Base-by-base conservation (phyloP, 2,797 vertebrate genomes). In the Artibeus lituratus region DNA sequence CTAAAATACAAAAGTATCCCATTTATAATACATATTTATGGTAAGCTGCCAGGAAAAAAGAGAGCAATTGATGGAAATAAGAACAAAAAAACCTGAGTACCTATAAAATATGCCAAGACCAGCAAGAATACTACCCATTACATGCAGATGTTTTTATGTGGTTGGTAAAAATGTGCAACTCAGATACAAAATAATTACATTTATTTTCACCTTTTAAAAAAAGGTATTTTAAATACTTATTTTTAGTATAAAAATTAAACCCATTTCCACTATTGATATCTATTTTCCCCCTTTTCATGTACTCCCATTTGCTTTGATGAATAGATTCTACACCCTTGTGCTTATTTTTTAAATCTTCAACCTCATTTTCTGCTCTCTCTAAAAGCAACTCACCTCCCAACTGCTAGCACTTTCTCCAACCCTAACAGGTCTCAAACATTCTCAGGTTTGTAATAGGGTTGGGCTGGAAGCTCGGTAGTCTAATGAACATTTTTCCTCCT, bases 1-100 rank as follows among this genome's bases (percentile, higher is more conserved):
- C 78, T 87, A 95, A 89, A 97, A 92, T 90, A 72, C 51, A 93
- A 24, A 94, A 65, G 69, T 87, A 42, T 70, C 16, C 29, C 12
- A 85, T 73, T 96, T 91, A 55, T 37, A 57, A 94, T 35, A 42
- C 5, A 82, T 39, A n/a, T 62, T 67, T 65, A n/a, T 35, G 16
- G 29, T 39, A 87, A 90, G 39, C 21, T 90, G 11, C 14, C 51
- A 72, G 47, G 59, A 67, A 76, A 93, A 80, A 70, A 77, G 10
- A 37, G 55, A 62, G 7, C 29, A 55, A 42, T 0, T 4, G 16
- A 78, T 67, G 42, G 87, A 83, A 86, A 87, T 10, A 89, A 89
- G 70, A 84, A 80, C n/a, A 55, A 51, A 89, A 89, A 94, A 49
- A 2, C 44, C 19, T 0, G 3, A 47, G 5, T 10, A 19, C 29